Base-by-base conservation (phyloP, 2,888 invertebrate species). In the Mythimna pallens region DNA sequence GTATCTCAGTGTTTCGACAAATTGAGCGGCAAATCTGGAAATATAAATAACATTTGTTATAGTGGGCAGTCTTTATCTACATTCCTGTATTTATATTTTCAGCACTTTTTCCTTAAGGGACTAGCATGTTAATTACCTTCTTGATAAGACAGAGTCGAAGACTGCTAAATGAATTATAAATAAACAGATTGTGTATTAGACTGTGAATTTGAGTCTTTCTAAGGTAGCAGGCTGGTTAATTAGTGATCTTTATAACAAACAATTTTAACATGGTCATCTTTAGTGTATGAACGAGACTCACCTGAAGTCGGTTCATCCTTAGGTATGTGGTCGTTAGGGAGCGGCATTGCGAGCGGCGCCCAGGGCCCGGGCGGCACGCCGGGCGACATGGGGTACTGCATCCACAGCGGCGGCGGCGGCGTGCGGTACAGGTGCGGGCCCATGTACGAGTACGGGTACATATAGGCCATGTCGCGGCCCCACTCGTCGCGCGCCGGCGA, bases 21-120 rank as follows among this genome's bases (percentile, higher is more conserved):
- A 96, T 98, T 98, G 94, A 98, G 97, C 94, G 98, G 98, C 97
- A 98, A 97, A 98, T 98, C 98, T 98, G 97, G 75, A 97, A 97
- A 82, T 64, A 66, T 20, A 30, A 68, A 67, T 40, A 64, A 58
- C 5, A 30, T 54, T 14, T 54, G 20, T 81, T 81, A 81, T 17
- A 2, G 10, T 64, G 43, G 43, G 43, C 55, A 67, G 65, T 20
- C 47, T 17, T 14, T 12, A 47, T 20, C 22, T 40, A 20, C 30
- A 54, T 17, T 43, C 22, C 12, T 22, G 12, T 36, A 25, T 55
- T 67, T 22, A 17, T 30, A n/a, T 47, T 61, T 47, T 67, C 9
- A 34, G 17, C 20, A 55, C n/a, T 22, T 65, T 76, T 65, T 52
- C 17, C 30, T 66, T 40, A 58, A 22, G 4, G 47, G n/a, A 36